Conservation (phyloP, 2,113 vertebrate genomes). For the Synchiropus splendidus region DNA sequence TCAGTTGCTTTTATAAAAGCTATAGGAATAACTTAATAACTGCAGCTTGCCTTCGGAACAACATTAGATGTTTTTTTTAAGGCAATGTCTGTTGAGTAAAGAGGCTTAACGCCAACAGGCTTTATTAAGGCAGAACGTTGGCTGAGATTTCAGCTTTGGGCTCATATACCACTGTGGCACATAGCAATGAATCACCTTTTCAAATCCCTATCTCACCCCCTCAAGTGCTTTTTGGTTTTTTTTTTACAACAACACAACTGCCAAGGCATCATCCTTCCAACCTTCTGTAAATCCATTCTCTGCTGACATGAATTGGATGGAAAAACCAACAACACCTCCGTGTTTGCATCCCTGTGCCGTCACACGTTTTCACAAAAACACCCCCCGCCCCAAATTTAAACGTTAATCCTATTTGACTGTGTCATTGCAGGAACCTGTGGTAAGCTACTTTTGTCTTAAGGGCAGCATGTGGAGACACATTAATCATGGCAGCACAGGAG, state of each 20-base stretch:
- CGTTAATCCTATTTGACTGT: constrained; percentile 53
- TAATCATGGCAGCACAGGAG: constrained; percentile 40
- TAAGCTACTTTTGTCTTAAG: constrained; percentile 54
- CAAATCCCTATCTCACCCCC: constrained; percentile 49
- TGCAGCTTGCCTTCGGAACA: no score
- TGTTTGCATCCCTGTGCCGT: constrained; percentile 36
- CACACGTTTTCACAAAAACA: constrained; percentile 29
- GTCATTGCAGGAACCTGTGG: constrained; percentile 40
- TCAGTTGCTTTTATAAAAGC: no score
- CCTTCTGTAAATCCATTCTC: constrained; percentile 19
- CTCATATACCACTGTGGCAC: constrained; percentile 47
- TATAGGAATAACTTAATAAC: no score
- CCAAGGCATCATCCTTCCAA: constrained; percentile 51
- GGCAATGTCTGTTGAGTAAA: constrained; percentile 51
- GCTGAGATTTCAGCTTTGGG: constrained; percentile 47
- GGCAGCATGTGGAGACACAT: constrained; percentile 45
- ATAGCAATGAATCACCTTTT: constrained; percentile 59
- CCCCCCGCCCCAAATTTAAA: constrained; percentile 26
- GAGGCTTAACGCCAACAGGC: constrained; percentile 42
- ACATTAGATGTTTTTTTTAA: constrained; percentile 30
- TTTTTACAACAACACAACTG: constrained; percentile 37
- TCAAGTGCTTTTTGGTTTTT: constrained; percentile 39
- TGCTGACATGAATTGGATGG: constrained; percentile 46
- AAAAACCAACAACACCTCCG: constrained; percentile 40
- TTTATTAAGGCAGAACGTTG: constrained; percentile 51